Evolutionary conservation across 2,888 invertebrate genomes (phyloP).

Genomic region (Thera britannica): DNA sequence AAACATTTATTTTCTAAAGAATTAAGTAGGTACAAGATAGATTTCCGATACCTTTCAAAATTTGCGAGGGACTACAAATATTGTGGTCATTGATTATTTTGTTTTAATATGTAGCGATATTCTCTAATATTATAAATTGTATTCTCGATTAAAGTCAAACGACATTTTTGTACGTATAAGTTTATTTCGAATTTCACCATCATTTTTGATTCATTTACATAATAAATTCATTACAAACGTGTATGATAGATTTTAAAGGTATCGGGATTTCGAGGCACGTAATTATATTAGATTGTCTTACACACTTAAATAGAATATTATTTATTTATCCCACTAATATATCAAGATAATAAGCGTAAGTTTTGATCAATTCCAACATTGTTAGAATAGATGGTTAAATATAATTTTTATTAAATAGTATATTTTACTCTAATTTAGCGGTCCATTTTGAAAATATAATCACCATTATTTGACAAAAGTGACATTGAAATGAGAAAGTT

Average conservation of each 20-base stretch:
- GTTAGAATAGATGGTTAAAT: constrained; percentile 61
- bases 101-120: background rate
- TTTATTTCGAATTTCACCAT: constrained; percentile 4
- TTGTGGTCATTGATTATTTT: background rate
- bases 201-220: constrained; percentile 2
- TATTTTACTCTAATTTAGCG: constrained; percentile 36
- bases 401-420: constrained; percentile 42
- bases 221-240: constrained; percentile 6
- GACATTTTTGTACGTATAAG: background rate
- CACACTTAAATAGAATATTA: constrained; percentile 72
- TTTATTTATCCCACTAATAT: constrained; percentile 70
- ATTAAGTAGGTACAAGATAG: constrained; percentile 62
- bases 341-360: constrained; percentile 83
- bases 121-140: background rate
- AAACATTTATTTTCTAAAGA: constrained; percentile 64
- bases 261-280: constrained; percentile 76
- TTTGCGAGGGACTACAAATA: background rate
- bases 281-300: constrained; percentile 69
- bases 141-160: background rate
- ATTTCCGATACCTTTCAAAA: constrained; percentile 63
- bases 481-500: constrained; percentile 2
- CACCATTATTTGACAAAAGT: background rate
- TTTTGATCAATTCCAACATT: constrained; percentile 67
- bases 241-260: constrained; percentile 40
- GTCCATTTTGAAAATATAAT: constrained; percentile 30